A percentile compares a stretch with the other conserved stretches of the same genome.
Evolutionary conservation across 2,888 invertebrate genomes (phyloP).

Genomic region (Calameuta idolon): DNA sequence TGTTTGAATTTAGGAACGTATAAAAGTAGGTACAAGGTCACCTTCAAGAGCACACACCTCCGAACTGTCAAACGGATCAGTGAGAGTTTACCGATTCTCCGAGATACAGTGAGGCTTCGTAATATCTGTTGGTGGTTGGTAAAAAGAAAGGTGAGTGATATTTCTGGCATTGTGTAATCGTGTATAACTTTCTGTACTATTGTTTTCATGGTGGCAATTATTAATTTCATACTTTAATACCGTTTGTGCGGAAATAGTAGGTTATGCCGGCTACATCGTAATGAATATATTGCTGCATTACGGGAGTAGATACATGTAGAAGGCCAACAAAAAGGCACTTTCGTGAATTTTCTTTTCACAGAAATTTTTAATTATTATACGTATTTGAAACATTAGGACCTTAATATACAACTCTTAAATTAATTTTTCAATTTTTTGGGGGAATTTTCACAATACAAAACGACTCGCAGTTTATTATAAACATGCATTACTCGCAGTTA

Average conservation of each 20-base stretch:
- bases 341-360: no score
- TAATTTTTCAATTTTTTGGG: no score
- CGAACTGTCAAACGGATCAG: conserved; percentile 47
- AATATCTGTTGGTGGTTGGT: not conserved
- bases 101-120: not conserved
- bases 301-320: no score
- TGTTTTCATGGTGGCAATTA: not conserved
- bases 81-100: not conserved
- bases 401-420: no score
- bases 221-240: not conserved
- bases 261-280: not conserved
- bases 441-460: no score
- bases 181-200: not conserved
- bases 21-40: conserved; percentile 63
- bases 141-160: not conserved
- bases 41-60: conserved; percentile 50
- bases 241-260: not conserved
- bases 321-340: no score
- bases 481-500: no score
- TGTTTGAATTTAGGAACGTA: conserved; percentile 15
- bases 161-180: not conserved
- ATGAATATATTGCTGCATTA: not conserved
- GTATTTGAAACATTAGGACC: no score
- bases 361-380: no score
- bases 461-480: no score